Conservation (phyloP, 1,140 invertebrate species). For the Penaeus indicus region DNA sequence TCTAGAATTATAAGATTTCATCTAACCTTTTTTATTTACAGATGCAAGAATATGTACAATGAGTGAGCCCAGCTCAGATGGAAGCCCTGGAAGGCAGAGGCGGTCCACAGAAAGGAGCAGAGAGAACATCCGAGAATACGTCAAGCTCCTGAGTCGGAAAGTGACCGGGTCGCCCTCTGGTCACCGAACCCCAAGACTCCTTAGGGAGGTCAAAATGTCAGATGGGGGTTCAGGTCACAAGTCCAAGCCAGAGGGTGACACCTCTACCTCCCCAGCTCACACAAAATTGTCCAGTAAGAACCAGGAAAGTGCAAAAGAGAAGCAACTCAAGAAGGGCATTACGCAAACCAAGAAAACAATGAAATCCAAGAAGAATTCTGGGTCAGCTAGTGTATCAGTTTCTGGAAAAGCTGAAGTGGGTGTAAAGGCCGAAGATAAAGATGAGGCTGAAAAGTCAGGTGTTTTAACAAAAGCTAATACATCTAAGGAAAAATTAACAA, state of each 20-base stretch:
- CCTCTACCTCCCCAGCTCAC: too few relatives aligned
- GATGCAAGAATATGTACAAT: not conserved
- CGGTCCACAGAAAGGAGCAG: constrained; percentile 32
- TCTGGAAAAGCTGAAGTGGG: too few relatives aligned
- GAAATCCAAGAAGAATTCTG: too few relatives aligned
- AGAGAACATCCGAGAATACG: constrained; percentile 28
- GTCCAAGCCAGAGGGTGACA: not conserved
- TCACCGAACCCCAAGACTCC: not conserved
- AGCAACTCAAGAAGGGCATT: too few relatives aligned
- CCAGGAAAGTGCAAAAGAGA: too few relatives aligned
- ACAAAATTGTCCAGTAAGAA: too few relatives aligned
- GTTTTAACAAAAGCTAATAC: too few relatives aligned
- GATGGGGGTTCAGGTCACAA: not conserved
- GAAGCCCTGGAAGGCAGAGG: constrained; percentile 31
- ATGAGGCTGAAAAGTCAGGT: too few relatives aligned
- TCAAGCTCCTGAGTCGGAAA: not conserved
- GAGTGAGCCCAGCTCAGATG: constrained; percentile 10
- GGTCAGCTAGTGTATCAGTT: too few relatives aligned
- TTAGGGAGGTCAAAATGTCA: not conserved
- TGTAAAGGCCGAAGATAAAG: too few relatives aligned
- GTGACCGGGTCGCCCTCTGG: not conserved
- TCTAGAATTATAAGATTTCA: not conserved
- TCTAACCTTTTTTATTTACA: not conserved
- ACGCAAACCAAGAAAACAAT: too few relatives aligned
- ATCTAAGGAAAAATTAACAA: too few relatives aligned